Evolutionary conservation across 2,888 invertebrate species (phyloP).

Genomic region (Thelaira solivaga): DNA sequence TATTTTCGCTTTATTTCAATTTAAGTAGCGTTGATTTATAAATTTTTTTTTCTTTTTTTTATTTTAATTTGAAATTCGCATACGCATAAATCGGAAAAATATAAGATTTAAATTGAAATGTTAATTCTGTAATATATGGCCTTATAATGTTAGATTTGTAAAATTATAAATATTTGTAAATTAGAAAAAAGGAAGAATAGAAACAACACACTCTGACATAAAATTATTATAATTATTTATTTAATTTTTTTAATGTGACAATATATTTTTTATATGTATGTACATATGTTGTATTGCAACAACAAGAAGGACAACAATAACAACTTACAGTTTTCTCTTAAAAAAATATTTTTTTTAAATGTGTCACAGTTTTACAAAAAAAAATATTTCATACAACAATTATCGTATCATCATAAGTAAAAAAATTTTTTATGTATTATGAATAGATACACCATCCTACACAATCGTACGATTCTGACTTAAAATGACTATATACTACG

Average conservation of each 20-base stretch:
- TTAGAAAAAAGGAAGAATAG: constrained; percentile 35
- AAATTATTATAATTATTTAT: constrained; percentile 39
- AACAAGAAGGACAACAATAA: too few relatives aligned
- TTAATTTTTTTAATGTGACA: not conserved
- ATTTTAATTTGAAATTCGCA: constrained; percentile 32
- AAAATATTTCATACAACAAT: too few relatives aligned
- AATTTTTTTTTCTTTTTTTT: constrained; percentile 35
- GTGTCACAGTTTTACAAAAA: too few relatives aligned
- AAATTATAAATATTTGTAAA: constrained; percentile 64
- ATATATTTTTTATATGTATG: too few relatives aligned
- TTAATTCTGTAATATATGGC: constrained; percentile 66
- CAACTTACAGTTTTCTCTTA: too few relatives aligned
- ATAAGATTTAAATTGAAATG: constrained; percentile 53
- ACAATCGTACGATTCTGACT: too few relatives aligned
- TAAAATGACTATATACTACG: too few relatives aligned
- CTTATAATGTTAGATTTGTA: constrained; percentile 67
- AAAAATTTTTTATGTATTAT: too few relatives aligned
- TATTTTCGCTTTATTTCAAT: not conserved
- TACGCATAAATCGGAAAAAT: constrained; percentile 12
- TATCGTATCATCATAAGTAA: too few relatives aligned
- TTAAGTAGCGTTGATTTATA: constrained; percentile 52
- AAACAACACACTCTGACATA: constrained; percentile 1
- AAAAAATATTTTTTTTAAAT: too few relatives aligned
- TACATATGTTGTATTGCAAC: too few relatives aligned
- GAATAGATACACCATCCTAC: too few relatives aligned